These are phyloP conservation scores for Cygnus atratus DNA, from an alignment of 2,113 vertebrate species.

Conservation along the genomic window DNA sequence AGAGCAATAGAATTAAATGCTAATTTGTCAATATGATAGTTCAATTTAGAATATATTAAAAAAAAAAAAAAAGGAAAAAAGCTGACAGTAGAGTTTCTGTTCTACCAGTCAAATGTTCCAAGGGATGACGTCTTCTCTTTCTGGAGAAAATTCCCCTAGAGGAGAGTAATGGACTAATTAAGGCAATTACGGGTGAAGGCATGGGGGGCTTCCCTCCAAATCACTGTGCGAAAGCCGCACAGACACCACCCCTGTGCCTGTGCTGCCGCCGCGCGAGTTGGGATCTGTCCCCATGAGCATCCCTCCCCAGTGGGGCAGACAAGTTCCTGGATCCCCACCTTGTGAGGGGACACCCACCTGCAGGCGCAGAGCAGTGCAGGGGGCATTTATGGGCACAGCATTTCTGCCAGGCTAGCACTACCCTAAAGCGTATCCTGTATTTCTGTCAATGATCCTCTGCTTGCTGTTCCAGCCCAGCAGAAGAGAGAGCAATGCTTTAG, in stretches of 20 bases:
- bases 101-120: constrained; percentile 56
- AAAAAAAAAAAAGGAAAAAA: neutral
- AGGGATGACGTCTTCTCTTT: constrained; percentile 27
- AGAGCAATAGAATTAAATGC: constrained; percentile 58
- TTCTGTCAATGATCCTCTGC: neutral
- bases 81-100: constrained; percentile 45
- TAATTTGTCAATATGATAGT: constrained; percentile 29
- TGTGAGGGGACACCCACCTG: too few species aligned
- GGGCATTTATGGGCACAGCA: neutral
- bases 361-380: neutral
- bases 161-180: constrained; percentile 52
- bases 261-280: rapidly evolving
- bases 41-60: neutral
- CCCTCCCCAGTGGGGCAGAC: neutral
- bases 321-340: rapidly evolving
- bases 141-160: constrained; percentile 5
- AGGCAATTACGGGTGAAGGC: constrained; percentile 44
- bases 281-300: neutral
- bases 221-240: neutral
- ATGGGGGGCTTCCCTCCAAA: constrained; percentile 22
- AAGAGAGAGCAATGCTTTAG: neutral
- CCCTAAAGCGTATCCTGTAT: neutral
- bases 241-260: neutral
- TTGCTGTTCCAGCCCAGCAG: neutral
- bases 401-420: neutral